Evolutionary conservation across 2,797 vertebrate species (phyloP).

Genomic region (Micrastur ruficollis): DNA sequence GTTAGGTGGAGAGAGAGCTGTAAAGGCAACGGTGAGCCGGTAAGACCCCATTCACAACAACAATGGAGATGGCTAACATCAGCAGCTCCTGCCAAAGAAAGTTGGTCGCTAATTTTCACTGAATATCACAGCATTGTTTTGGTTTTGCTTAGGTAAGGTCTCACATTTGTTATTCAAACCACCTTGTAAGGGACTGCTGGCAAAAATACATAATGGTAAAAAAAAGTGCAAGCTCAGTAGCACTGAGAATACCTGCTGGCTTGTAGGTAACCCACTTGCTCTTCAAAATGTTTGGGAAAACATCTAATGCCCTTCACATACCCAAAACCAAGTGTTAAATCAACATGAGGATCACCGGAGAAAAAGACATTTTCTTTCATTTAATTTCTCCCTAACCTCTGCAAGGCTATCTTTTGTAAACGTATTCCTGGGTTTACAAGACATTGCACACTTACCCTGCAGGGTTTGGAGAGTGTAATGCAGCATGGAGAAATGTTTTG

Average conservation of each 20-base stretch:
- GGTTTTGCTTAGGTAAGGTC: not conserved
- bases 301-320: not conserved
- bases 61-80: too few species aligned
- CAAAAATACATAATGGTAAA: not conserved
- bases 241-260: too few species aligned
- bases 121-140: not conserved
- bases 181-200: not conserved
- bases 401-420: not conserved
- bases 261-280: not conserved
- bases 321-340: not conserved
- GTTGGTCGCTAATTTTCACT: not conserved
- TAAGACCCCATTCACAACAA: not conserved
- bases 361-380: not conserved
- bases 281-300: not conserved
- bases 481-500: not conserved
- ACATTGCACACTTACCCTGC: not conserved
- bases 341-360: not conserved
- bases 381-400: not conserved
- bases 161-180: not conserved
- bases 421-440: not conserved
- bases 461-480: rapidly evolving
- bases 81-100: not conserved
- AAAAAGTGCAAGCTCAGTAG: not conserved
- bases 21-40: not conserved
- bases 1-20: not conserved